Percentiles rank a stretch among this genome's conserved stretches.
phyloP scores from a whole-genome alignment of 1,140 invertebrate genomes.

The Aphaenogaster rudis region DNA sequence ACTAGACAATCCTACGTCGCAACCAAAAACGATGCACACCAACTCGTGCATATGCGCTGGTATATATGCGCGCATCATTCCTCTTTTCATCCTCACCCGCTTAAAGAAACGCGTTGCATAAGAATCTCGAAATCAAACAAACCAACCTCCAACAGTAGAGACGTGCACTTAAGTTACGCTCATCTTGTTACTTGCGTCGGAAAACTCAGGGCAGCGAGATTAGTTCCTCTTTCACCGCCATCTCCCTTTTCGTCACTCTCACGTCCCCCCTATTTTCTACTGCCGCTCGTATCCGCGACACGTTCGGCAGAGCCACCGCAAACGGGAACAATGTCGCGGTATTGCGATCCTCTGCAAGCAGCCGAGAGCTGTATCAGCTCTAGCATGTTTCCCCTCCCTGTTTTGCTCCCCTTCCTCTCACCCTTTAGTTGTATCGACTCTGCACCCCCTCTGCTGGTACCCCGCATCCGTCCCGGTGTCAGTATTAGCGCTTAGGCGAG shows the following conservation, averaged over 20 bases:
- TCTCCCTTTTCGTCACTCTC: background rate
- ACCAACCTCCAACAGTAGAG: conserved; percentile 42
- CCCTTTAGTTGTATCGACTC: conserved; percentile 43
- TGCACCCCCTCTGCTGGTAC: background rate
- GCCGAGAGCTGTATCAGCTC: conserved; percentile 64
- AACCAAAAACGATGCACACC: background rate
- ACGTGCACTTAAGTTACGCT: conserved; percentile 62
- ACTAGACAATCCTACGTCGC: conserved; percentile 21
- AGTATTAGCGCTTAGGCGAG: conserved; percentile 60
- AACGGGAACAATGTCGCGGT: conserved; percentile 74
- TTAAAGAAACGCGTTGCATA: conserved; percentile 31
- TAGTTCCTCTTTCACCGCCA: conserved; percentile 29
- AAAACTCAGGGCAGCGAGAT: conserved; percentile 67
- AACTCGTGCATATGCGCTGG: too few species aligned
- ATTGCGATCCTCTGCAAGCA: conserved; percentile 70
- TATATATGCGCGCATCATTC: background rate
- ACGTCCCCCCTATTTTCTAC: background rate
- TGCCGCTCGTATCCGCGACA: conserved; percentile 56
- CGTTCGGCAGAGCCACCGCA: conserved; percentile 64
- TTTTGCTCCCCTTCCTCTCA: conserved; percentile 8
- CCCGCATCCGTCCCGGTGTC: conserved; percentile 20
- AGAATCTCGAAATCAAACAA: conserved; percentile 70
- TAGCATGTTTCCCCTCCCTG: conserved; percentile 35
- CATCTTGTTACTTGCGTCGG: conserved; percentile 65
- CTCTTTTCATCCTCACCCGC: background rate